phyloP scores from a whole-genome alignment of 1,140 invertebrate species.

The Onthophagus taurus region DNA sequence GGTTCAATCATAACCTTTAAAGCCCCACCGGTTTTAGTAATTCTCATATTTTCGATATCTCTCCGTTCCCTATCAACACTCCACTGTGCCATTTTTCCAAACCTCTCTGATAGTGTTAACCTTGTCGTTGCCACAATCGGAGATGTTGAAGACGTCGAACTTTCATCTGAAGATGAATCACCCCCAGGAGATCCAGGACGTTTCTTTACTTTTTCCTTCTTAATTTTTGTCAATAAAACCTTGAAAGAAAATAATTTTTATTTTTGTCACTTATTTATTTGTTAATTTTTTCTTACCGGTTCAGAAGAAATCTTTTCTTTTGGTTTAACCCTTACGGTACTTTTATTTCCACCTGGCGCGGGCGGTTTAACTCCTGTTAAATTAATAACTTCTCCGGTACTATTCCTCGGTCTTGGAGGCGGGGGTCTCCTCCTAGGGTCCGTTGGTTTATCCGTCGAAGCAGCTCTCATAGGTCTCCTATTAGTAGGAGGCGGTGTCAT shows the following conservation, averaged over 20 bases:
- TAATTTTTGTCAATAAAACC: conserved; percentile 32
- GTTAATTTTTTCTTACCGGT: conserved; percentile 13
- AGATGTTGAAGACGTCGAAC: conserved; percentile 30
- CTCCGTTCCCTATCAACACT: conserved; percentile 62
- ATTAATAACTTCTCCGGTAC: conserved; percentile 31
- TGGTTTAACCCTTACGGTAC: conserved; percentile 19
- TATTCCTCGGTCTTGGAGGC: conserved; percentile 29
- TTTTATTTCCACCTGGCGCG: conserved; percentile 19
- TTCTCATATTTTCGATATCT: conserved; percentile 74
- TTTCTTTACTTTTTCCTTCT: conserved; percentile 32
- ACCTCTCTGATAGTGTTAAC: conserved; percentile 67
- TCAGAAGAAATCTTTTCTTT: conserved; percentile 20
- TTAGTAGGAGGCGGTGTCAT: conserved; percentile 40
- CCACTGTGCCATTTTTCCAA: conserved; percentile 86
- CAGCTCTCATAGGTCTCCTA: conserved; percentile 37
- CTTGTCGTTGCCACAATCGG: conserved; percentile 40
- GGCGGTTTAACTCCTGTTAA: conserved; percentile 27
- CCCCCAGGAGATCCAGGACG: conserved; percentile 28
- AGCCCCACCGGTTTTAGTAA: conserved; percentile 63
- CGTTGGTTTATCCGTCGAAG: conserved; percentile 38
- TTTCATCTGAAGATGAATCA: conserved; percentile 39
- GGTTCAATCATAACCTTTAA: conserved; percentile 68
- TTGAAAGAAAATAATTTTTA: conserved; percentile 9
- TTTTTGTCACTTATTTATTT: no score
- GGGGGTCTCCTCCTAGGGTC: conserved; percentile 35